Percentiles rank a stretch among this genome's conserved stretches.
These are phyloP conservation scores for Clitarchus hookeri DNA, from an alignment of 2,888 invertebrate genomes.

Conservation along the genomic window DNA sequence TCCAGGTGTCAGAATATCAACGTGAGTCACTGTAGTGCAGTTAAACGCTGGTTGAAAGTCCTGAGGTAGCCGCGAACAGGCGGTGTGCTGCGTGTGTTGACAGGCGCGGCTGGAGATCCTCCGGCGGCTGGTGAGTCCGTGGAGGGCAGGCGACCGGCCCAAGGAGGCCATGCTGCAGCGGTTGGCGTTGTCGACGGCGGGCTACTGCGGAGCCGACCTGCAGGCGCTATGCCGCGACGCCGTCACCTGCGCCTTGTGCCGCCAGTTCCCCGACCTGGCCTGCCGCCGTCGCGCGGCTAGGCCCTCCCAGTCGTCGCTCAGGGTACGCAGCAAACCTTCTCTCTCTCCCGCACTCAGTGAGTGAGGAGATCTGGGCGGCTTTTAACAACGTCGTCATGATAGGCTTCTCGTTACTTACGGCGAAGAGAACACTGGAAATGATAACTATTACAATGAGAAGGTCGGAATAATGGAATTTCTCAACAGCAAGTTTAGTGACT, in stretches of 20 bases:
- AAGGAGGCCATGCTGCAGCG: conserved; percentile 51
- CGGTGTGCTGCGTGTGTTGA: background rate
- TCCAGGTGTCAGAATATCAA: too few species aligned
- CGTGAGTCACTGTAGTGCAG: too few species aligned
- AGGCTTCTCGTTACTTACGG: too few species aligned
- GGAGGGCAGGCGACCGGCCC: conserved; percentile 52
- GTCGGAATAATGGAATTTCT: too few species aligned
- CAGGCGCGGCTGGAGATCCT: conserved; percentile 57
- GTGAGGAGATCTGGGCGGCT: too few species aligned
- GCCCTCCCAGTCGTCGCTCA: background rate
- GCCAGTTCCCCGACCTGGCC: conserved; percentile 60
- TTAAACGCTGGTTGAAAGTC: too few species aligned
- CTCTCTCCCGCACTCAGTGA: too few species aligned
- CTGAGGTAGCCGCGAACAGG: too few species aligned
- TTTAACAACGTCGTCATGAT: too few species aligned
- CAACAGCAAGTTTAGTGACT: too few species aligned
- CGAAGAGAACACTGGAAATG: too few species aligned
- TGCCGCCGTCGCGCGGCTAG: background rate
- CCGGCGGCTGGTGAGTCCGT: conserved; percentile 55
- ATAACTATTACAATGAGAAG: too few species aligned
- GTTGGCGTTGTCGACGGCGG: conserved; percentile 55
- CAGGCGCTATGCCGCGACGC: conserved; percentile 67
- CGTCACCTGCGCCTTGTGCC: conserved; percentile 62
- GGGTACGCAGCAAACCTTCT: background rate
- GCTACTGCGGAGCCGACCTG: conserved; percentile 68